phyloP scores from a whole-genome alignment of 2,113 vertebrate species.

The Eidolon helvum region DNA sequence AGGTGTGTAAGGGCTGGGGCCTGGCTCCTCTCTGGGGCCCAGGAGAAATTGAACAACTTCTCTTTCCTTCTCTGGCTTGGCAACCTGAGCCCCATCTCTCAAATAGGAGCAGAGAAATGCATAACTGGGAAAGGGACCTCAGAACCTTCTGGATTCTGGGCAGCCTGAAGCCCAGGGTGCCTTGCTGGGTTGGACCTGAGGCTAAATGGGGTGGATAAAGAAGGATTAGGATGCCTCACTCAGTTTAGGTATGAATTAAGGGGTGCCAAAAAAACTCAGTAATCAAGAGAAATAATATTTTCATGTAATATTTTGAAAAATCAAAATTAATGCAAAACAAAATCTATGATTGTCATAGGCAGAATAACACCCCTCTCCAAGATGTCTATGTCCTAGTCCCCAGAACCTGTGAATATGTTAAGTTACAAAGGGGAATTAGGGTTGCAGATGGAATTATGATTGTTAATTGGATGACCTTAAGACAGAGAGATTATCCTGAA shows the following conservation, averaged over 20 bases:
- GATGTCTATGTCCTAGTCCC: neutral
- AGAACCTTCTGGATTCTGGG: neutral
- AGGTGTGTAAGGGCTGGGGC: neutral
- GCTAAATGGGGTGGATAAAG: neutral
- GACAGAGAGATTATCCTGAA: neutral
- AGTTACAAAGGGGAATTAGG: neutral
- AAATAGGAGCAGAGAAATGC: neutral
- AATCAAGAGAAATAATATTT: neutral
- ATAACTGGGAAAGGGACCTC: neutral
- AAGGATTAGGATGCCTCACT: neutral
- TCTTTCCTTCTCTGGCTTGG: neutral
- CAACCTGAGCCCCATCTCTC: neutral
- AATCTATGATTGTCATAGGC: neutral
- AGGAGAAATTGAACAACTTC: neutral
- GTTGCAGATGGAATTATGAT: neutral
- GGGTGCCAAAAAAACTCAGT: neutral
- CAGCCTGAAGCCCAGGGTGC: neutral
- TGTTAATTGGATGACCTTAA: neutral
- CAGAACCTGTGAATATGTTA: neutral
- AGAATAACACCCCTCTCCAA: neutral
- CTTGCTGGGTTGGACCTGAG: neutral
- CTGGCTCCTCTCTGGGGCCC: neutral
- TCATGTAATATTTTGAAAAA: neutral
- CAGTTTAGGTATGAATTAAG: neutral
- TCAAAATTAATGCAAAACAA: slow-evolving; percentile 8